phyloP scores from a whole-genome alignment of 2,888 invertebrate species.

The Cerastis leucographa region DNA sequence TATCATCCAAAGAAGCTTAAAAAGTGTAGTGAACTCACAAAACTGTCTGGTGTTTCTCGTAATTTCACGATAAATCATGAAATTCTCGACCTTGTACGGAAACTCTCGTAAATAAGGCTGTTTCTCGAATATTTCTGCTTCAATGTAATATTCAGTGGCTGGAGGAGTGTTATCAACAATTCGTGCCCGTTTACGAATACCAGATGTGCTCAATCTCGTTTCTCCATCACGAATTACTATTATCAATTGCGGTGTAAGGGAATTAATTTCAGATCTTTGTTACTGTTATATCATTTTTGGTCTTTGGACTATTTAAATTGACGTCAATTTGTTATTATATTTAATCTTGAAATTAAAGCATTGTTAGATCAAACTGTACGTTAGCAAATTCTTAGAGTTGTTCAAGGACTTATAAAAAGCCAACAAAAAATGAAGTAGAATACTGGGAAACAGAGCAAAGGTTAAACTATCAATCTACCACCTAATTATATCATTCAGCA shows the following conservation, averaged over 20 bases:
- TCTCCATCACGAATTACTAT: constrained; percentile 53
- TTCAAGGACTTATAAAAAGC: constrained; percentile 7
- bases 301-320: constrained; percentile 9
- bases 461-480: constrained; percentile 22
- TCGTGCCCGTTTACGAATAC: constrained; percentile 57
- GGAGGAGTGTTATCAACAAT: constrained; percentile 58
- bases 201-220: constrained; percentile 63
- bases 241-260: constrained; percentile 51
- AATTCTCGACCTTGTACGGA: constrained; percentile 51
- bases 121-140: constrained; percentile 59
- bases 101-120: constrained; percentile 53
- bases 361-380: background rate
- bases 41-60: constrained; percentile 18
- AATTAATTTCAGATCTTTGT: constrained; percentile 43
- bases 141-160: constrained; percentile 60
- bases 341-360: background rate
- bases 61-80: constrained; percentile 51
- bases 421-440: constrained; percentile 35
- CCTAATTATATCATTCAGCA: constrained; percentile 30
- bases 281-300: constrained; percentile 13
- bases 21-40: constrained; percentile 30
- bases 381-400: background rate
- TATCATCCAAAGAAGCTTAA: constrained; percentile 27
- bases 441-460: constrained; percentile 45
- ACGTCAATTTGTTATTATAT: constrained; percentile 7